Evolutionary conservation across 1,140 invertebrate species (phyloP).

Genomic region (Drosophila yakuba): DNA sequence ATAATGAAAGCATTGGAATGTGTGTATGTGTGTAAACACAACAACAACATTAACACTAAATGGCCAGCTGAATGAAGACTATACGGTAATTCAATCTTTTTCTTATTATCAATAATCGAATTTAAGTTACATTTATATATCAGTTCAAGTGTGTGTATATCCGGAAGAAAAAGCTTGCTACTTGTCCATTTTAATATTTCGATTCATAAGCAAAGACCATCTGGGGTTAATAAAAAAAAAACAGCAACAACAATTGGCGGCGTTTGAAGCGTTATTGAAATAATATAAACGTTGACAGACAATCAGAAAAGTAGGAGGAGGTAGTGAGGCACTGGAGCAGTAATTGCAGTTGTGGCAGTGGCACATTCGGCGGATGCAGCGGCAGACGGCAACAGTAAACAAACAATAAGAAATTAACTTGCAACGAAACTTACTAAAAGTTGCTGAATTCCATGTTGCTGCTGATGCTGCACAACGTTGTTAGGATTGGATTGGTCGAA

Average conservation of each 20-base stretch:
- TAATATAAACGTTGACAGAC: slow-evolving; percentile 43
- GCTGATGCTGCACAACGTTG: slow-evolving; percentile 86
- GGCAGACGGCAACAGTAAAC: slow-evolving; percentile 61
- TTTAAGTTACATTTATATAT: too few relatives aligned
- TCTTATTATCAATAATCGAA: too few relatives aligned
- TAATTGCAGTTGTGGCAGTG: slow-evolving; percentile 36
- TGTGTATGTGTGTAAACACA: slow-evolving; percentile 30
- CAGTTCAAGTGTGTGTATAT: too few relatives aligned
- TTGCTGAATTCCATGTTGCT: slow-evolving; percentile 88
- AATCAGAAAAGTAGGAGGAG: slow-evolving; percentile 45
- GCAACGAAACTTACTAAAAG: slow-evolving; percentile 87
- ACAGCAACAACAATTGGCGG: slow-evolving; percentile 38
- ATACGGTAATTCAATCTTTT: too few relatives aligned
- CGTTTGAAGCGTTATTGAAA: slow-evolving; percentile 40
- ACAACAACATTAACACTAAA: slow-evolving; percentile 26
- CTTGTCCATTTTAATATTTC: too few relatives aligned
- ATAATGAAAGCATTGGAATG: slow-evolving; percentile 38
- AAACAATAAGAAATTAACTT: slow-evolving; percentile 52
- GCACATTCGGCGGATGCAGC: slow-evolving; percentile 46
- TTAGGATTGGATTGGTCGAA: slow-evolving; percentile 37
- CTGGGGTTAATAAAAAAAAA: slow-evolving; percentile 25
- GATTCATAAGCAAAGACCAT: slow-evolving; percentile 17
- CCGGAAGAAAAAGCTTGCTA: too few relatives aligned
- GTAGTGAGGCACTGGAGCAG: slow-evolving; percentile 32
- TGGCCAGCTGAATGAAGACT: background rate